A percentile compares a stretch with the other conserved stretches of the same genome.
These are phyloP conservation scores for Sinosuthora webbiana DNA, from an alignment of 2,113 vertebrate genomes.

Conservation along the genomic window DNA sequence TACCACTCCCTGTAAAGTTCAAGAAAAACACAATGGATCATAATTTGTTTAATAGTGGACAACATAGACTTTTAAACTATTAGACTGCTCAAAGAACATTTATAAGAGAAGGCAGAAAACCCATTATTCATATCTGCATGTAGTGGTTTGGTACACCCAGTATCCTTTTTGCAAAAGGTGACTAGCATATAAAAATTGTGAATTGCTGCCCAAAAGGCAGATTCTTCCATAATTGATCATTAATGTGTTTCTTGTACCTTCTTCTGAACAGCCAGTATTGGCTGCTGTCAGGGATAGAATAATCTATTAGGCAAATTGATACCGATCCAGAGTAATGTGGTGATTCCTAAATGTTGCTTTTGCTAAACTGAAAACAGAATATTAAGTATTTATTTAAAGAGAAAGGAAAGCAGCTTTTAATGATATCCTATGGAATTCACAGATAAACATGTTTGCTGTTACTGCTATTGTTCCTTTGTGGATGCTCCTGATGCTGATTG, in stretches of 20 bases:
- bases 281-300: slow-evolving; percentile 36
- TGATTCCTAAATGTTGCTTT: neutral
- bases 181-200: neutral
- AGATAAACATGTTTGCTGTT: neutral
- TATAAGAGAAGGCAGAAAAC: neutral
- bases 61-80: neutral
- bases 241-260: neutral
- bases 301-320: slow-evolving; percentile 28
- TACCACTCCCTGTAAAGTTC: neutral
- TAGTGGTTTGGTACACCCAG: neutral
- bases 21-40: neutral
- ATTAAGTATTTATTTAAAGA: slow-evolving; percentile 22
- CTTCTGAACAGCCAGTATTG: neutral
- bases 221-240: slow-evolving; percentile 26
- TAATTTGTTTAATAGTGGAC: neutral
- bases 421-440: neutral
- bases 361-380: neutral
- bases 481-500: neutral
- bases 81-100: neutral
- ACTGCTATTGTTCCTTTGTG: neutral
- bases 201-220: slow-evolving; percentile 24
- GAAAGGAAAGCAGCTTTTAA: neutral
- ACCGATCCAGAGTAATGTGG: neutral
- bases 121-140: neutral
- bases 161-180: neutral